Base-by-base conservation (phyloP, 2,888 invertebrate species). In the Chrysolina oricalcia region DNA sequence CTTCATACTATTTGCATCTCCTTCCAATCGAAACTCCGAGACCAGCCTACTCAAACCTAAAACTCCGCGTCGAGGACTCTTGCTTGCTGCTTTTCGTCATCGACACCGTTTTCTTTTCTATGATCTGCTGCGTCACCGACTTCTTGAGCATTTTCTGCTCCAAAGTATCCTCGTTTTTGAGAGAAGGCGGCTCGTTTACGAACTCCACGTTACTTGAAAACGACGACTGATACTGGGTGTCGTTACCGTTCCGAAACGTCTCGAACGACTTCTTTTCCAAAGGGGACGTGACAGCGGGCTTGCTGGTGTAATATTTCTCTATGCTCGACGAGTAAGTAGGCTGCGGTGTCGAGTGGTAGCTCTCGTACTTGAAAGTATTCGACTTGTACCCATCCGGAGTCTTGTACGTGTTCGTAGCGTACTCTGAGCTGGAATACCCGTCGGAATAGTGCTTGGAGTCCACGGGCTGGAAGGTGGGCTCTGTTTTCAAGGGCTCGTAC, bases 81-180 rank as follows among this genome's bases (percentile, higher is more conserved):
- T 89, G 88, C 79, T 88, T 89, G 70, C 85, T 87, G 46, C 87
- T 85, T 76, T 85, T 86, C n/a, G 92, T 92, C 77, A 91, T 93
- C 84, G 93, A 93, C 0, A 93, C 91, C 0, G 93, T 93, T 83
- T 93, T 93, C 85, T 92, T 91, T 80, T 94, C 93, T 19, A 93
- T 91, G 0, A 92, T 92, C 79, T 93, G 93, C 64, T 93, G 93
- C 0, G 91, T 92, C n/a, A 92, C 91, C 0, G 93, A 93, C 80
- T 93, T 93, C 78, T 93, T 93, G 6, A 92, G 89, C 89, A 92
- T 92, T 82, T 91, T 92, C 81, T 92, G 92, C 78, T 93, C 93
- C 79, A 93, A 82, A n/a, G 89, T 90, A 59, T 93, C 92, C 0
- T 90, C 87, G 72, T 92, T 91, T 76, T 83, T 85, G 17, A 88